Percentiles rank a stretch among this genome's conserved stretches.
phyloP scores from a whole-genome alignment of 2,113 vertebrate species.

The Seriola dumerili region DNA sequence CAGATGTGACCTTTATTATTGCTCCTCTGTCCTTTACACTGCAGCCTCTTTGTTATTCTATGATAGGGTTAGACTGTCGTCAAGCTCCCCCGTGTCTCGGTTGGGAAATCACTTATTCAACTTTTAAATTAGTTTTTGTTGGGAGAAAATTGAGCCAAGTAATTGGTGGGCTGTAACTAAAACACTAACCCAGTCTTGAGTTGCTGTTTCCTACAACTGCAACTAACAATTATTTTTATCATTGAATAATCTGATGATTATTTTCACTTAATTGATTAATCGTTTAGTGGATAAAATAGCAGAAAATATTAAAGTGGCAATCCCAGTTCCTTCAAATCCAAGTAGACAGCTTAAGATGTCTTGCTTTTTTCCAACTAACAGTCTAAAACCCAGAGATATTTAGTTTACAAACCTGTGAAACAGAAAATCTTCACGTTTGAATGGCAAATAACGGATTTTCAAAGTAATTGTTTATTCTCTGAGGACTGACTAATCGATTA shows the following conservation, averaged over 20 bases:
- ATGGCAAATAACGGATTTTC: no score
- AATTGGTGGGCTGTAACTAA: neutral
- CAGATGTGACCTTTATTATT: slow-evolving; percentile 66
- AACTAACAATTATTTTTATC: no score
- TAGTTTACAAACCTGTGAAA: no score
- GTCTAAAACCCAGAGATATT: no score
- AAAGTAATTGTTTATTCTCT: no score
- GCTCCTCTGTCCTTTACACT: slow-evolving; percentile 4
- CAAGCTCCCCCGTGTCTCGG: neutral
- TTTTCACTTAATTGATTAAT: neutral
- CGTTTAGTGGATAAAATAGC: no score
- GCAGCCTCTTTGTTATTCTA: neutral
- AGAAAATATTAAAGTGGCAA: no score
- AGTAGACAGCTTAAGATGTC: no score
- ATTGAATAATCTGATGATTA: neutral
- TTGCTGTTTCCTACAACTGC: neutral
- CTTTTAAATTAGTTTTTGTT: neutral
- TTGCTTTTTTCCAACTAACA: no score
- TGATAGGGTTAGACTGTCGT: neutral
- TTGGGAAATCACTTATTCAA: neutral
- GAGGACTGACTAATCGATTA: neutral
- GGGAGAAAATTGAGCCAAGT: neutral
- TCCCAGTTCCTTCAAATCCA: no score
- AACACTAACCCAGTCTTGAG: neutral
- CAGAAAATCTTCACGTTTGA: no score